Conservation (phyloP, 2,888 invertebrate species). For the Drosophila stalkeri region DNA sequence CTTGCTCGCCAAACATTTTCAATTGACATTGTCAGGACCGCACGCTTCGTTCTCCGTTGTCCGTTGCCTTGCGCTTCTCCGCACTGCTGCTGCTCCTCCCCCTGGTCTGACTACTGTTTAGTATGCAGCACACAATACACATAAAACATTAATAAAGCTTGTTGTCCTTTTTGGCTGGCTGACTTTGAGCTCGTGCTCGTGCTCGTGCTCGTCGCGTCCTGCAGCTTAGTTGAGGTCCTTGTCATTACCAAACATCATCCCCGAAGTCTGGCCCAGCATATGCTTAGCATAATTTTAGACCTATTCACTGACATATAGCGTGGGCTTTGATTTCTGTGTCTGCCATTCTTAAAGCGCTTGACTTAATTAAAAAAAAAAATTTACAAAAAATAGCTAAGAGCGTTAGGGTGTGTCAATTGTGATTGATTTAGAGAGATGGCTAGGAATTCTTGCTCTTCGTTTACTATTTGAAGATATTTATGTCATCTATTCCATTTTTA, state of each 20-base stretch:
- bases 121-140: constrained; percentile 77
- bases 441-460: background rate
- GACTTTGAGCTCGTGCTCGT: constrained; percentile 37
- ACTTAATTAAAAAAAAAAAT: constrained; percentile 60
- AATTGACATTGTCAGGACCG: constrained; percentile 74
- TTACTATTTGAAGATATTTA: background rate
- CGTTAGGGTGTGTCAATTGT: background rate
- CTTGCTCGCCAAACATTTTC: constrained; percentile 64
- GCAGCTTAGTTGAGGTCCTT: constrained; percentile 51
- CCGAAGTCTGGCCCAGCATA: constrained; percentile 54
- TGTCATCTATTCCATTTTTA: background rate
- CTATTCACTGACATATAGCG: constrained; percentile 49
- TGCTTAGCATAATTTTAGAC: constrained; percentile 76
- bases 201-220: constrained; percentile 7
- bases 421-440: background rate
- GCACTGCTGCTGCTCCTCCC: background rate
- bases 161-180: constrained; percentile 76
- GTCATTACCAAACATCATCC: constrained; percentile 74
- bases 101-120: constrained; percentile 45
- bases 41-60: background rate
- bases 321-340: constrained; percentile 48
- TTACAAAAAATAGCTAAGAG: background rate
- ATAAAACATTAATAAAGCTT: constrained; percentile 81
- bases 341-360: constrained; percentile 39
- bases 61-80: background rate